Percentiles rank a stretch among this genome's conserved stretches.
phyloP scores from a whole-genome alignment of 2,888 invertebrate species.

The Pristionchus mayeri region DNA sequence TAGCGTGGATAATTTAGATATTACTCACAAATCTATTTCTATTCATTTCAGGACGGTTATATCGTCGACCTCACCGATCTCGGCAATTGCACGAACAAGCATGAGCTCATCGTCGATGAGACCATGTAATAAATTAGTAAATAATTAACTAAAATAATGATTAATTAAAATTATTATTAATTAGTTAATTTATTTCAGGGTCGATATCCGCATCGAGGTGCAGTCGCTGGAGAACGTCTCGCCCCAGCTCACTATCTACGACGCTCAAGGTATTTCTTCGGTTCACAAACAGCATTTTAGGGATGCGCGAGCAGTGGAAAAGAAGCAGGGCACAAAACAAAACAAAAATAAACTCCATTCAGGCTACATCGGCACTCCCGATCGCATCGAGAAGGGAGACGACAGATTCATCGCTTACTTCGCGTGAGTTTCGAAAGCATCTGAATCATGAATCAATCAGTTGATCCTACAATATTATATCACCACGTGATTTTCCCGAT shows the following conservation, averaged over 20 bases:
- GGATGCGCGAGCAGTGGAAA: no score
- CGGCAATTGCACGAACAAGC: slow-evolving; percentile 57
- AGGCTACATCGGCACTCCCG: neutral
- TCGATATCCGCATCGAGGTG: slow-evolving; percentile 21
- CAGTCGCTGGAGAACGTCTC: neutral
- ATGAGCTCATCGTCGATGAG: slow-evolving; percentile 62
- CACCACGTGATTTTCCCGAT: no score
- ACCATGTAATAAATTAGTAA: no score
- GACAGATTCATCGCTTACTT: neutral
- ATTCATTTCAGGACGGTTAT: slow-evolving; percentile 12
- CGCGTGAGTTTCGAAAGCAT: neutral
- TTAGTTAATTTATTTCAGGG: no score
- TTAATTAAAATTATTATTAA: no score
- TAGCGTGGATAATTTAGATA: no score
- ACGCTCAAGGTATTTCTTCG: slow-evolving; percentile 32
- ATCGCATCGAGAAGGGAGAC: neutral
- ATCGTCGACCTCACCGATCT: slow-evolving; percentile 58
- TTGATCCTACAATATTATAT: no score
- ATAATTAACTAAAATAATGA: no score
- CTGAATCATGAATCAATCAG: no score
- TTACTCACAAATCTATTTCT: neutral
- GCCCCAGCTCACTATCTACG: neutral
- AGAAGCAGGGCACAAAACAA: no score
- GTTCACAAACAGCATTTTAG: no score
- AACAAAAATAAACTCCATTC: neutral